Evolutionary conservation across 2,888 invertebrate genomes (phyloP).

Genomic region (Cryptophagus acutangulus): DNA sequence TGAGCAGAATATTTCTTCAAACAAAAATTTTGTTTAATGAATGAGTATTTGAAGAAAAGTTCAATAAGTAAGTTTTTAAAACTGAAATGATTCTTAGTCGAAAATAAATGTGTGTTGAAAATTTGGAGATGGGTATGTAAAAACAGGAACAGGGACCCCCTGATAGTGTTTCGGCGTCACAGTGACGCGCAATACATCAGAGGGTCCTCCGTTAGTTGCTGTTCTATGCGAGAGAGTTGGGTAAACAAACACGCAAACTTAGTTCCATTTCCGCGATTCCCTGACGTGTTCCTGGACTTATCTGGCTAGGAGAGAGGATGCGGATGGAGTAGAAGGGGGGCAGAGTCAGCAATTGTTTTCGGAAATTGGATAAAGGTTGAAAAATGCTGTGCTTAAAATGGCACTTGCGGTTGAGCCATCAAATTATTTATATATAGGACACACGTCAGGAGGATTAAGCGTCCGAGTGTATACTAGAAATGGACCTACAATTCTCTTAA

Average conservation of each 20-base stretch:
- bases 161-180: conserved; percentile 34
- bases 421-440: too few species aligned
- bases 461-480: too few species aligned
- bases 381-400: conserved; percentile 39
- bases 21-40: too few species aligned
- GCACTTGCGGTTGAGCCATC: conserved; percentile 13
- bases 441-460: too few species aligned
- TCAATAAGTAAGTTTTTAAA: too few species aligned
- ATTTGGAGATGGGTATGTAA: too few species aligned
- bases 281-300: conserved; percentile 25
- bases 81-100: too few species aligned
- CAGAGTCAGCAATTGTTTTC: conserved; percentile 45
- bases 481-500: too few species aligned
- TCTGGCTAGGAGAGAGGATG: conserved; percentile 15
- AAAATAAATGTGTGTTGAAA: too few species aligned
- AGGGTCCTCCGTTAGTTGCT: conserved; percentile 21
- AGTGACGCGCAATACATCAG: conserved; percentile 34
- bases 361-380: conserved; percentile 51
- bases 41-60: too few species aligned
- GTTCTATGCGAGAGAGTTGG: conserved; percentile 18
- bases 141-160: too few species aligned
- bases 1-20: too few species aligned
- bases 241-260: conserved; percentile 36
- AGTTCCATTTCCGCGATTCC: conserved; percentile 36
- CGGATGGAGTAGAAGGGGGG: neutral